Evolutionary conservation across 2,888 invertebrate species (phyloP).

Genomic region (Minunthozetes semirufus): DNA sequence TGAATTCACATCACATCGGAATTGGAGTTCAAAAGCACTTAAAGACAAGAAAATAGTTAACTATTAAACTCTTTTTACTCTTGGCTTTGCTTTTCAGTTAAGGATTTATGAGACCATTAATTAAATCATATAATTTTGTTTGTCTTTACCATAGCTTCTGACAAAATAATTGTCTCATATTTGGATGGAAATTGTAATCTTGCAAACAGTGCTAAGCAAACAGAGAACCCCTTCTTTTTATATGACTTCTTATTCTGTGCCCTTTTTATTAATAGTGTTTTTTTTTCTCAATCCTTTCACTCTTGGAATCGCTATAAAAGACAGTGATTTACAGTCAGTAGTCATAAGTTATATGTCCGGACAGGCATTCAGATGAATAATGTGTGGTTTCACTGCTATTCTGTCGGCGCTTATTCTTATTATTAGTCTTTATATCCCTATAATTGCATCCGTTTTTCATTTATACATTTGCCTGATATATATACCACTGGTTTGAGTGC

Average conservation of each 20-base stretch:
- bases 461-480: background rate
- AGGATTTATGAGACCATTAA: background rate
- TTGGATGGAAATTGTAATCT: background rate
- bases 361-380: no score
- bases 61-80: background rate
- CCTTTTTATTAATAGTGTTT: no score
- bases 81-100: background rate
- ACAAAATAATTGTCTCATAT: background rate
- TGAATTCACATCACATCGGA: background rate
- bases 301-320: no score
- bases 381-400: no score
- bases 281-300: no score
- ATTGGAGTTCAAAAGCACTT: background rate
- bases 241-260: no score
- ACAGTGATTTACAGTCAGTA: no score
- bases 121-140: background rate
- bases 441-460: constrained; percentile 11
- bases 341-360: no score
- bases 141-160: background rate
- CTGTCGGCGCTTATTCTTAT: no score
- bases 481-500: background rate
- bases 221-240: no score
- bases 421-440: no score
- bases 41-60: background rate
- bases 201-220: no score